Base-by-base conservation (phyloP, 2,888 invertebrate species). In the Odontomyia ornata region DNA sequence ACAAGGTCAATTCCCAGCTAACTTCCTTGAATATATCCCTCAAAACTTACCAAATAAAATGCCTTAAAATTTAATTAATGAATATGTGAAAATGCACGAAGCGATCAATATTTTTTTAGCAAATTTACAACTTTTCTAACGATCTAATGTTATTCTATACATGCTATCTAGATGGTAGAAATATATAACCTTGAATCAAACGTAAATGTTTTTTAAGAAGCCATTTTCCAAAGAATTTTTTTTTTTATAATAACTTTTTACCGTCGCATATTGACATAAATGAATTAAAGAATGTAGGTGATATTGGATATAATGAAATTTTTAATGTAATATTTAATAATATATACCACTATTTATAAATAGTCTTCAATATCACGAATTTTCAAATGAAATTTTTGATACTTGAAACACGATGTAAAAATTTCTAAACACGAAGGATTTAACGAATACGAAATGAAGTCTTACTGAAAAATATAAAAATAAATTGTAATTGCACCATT, bases 1-100 rank as follows among this genome's bases (percentile, higher is more conserved):
- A 79, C 89, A 87, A 83, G 95, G 95, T 80, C 93, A 94, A 84
- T 95, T 95, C 86, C 95, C 95, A 76, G 88, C 90, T 30, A 93
- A 92, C 87, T 94, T 93, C 85, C 91, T 94, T 78, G 91, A 92
- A 85, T 86, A 87, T 83, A 84, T 90, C 82, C 90, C 90, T 78
- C 83, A 81, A 60, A 86, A 87, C 84, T 83, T 89, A 82, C 84
- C 86, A 76, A 67, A 18, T n/a, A 64, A 71, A 79, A 82, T 83
- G 82, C 82, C 82, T 82, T 83, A 81, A 81, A 80, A 36, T 2
- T 25, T 15, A 73, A 43, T 13, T 36, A 4, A 57, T 23, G 18
- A 43, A 23, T 77, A 36, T 36, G 36, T 76, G 67, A 43, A 43
- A 43, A 1, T 43, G 36, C 21, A 28, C 13, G 25, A 69, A 69